These are phyloP conservation scores for Hemitrygon akajei DNA, from an alignment of 2,797 vertebrate genomes.

Conservation along the genomic window DNA sequence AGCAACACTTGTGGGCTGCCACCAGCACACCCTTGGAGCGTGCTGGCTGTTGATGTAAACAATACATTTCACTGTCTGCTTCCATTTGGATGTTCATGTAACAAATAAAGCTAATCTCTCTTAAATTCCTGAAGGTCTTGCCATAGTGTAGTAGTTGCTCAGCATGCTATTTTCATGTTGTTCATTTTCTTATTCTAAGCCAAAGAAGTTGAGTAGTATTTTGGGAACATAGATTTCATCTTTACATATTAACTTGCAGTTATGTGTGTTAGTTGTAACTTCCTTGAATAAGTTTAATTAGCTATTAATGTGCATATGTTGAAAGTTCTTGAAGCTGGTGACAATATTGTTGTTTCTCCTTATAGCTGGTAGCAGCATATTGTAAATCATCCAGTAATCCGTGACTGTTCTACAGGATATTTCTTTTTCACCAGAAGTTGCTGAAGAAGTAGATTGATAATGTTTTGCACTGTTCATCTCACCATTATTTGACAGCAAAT, in stretches of 20 bases:
- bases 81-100: too few species aligned
- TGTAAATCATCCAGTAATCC: not conserved
- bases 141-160: not conserved
- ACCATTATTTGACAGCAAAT: not conserved
- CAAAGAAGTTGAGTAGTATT: not conserved
- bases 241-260: not conserved
- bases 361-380: too few species aligned
- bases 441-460: not conserved
- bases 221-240: not conserved
- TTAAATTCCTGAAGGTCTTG: not conserved
- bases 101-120: not conserved
- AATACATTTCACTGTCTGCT: too few species aligned
- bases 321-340: not conserved
- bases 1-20: too few species aligned
- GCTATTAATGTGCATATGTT: not conserved
- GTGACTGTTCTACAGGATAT: not conserved
- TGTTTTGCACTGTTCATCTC: not conserved
- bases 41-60: too few species aligned
- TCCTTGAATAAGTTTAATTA: not conserved
- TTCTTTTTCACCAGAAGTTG: not conserved
- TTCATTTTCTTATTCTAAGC: not conserved
- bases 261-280: not conserved
- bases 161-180: not conserved
- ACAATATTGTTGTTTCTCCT: not conserved
- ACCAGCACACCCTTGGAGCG: too few species aligned